A percentile compares a stretch with the other conserved stretches of the same genome.
phyloP scores from a whole-genome alignment of 2,888 invertebrate species.

The Augiades crinisus region DNA sequence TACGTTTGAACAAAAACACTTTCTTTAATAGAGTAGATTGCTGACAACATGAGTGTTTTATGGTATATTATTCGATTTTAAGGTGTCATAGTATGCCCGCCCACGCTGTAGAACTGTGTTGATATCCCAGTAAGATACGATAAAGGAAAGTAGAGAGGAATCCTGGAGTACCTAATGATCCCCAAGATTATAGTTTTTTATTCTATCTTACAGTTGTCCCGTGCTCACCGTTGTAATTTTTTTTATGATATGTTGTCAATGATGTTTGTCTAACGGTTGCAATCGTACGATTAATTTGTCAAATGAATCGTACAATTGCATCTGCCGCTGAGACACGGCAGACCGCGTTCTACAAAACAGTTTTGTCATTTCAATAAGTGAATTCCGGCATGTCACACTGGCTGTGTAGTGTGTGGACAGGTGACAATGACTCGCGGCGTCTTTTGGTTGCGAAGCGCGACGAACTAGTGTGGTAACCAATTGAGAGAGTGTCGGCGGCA shows the following conservation, averaged over 20 bases:
- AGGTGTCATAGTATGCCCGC: no score
- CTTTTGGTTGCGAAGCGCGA: constrained; percentile 55
- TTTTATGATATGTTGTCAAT: no score
- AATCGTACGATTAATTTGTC: no score
- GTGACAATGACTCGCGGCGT: constrained; percentile 61
- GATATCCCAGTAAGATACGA: no score
- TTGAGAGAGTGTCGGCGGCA: constrained; percentile 52
- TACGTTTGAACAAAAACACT: not conserved
- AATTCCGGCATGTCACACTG: constrained; percentile 7
- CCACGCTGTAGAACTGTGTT: no score
- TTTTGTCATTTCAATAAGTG: constrained; percentile 2
- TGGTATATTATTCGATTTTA: no score
- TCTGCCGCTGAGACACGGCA: not conserved
- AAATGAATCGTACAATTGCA: not conserved
- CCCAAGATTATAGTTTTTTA: no score
- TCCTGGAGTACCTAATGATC: no score
- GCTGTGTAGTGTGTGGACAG: constrained; percentile 39
- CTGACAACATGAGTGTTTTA: not conserved
- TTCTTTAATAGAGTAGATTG: not conserved
- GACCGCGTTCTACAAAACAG: not conserved
- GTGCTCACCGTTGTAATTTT: no score
- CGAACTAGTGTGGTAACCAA: constrained; percentile 64
- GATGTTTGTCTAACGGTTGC: no score
- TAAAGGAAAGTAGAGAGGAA: no score
- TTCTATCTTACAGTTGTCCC: no score